Base-by-base conservation (phyloP, 2,888 invertebrate species). In the Acanthosoma haemorrhoidale region DNA sequence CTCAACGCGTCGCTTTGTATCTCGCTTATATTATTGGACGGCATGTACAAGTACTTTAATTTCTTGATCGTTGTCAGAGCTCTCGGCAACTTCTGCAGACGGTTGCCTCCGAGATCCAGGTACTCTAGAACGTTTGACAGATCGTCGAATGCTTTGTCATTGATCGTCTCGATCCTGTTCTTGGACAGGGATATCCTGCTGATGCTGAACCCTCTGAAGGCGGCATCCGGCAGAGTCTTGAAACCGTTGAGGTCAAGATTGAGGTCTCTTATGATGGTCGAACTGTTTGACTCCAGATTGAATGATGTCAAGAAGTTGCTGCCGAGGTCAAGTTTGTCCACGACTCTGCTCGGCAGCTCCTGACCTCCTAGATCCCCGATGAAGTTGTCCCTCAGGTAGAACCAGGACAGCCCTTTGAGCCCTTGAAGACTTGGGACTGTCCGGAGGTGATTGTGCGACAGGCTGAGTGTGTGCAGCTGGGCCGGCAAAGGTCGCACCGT, bases 271-370 rank as follows among this genome's bases (percentile, higher is more conserved):
- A 82, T 78, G n/a, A 43, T 51, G 39, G 81, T 72, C 59, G 79
- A 77, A 70, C 78, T 78, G 76, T 80, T 80, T 71, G 70, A 69
- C 67, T 75, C 74, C 60, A 73, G 43, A 9, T 88, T 86, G 72
- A 91, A 81, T 71, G 84, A 83, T 73, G 87, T 87, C 71, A 94
- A 84, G 77, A 88, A 87, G 80, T 94, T 94, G 79, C 90, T 91
- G 72, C 92, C 91, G 76, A 94, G 82, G 80, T 94, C 93, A 75
- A 94, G 82, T 77, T 91, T 91, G 77, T 93, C 92, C 73, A 94
- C 80, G 77, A 86, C 88, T 78, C 87, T 86, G 58, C 82, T 82
- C 75, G 84, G 83, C 76, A 82, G 81, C 41, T 83, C 82, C 75
- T 83, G 82, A 16, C 83, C 81, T 1, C 84, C 83, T 71, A 87